Percentiles rank a stretch among this genome's conserved stretches.
phyloP scores from a whole-genome alignment of 2,113 vertebrate genomes.

The Scophthalmus maximus region DNA sequence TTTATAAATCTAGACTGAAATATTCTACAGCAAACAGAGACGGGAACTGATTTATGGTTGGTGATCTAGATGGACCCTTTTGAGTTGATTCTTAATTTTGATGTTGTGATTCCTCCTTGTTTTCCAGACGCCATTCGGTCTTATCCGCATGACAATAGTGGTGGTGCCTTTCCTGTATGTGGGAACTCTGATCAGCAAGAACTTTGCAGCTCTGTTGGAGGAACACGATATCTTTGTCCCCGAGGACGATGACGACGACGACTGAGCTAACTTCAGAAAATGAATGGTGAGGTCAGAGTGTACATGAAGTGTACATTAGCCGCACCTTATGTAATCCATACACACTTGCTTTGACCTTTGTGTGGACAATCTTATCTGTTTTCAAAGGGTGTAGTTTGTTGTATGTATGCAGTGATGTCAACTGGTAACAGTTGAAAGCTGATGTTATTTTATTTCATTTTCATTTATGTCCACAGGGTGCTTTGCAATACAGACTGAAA shows the following conservation, averaged over 20 bases:
- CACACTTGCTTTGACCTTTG: conserved; percentile 4
- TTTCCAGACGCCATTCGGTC: conserved; percentile 91
- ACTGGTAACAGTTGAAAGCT: too few relatives aligned
- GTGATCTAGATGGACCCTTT: not conserved
- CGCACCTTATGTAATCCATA: conserved; percentile 16
- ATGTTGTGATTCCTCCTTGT: conserved; percentile 6
- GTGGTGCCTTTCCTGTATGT: conserved; percentile 96
- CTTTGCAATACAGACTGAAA: conserved; percentile 52
- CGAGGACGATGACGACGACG: conserved; percentile 93
- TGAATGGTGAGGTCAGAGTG: conserved; percentile 24
- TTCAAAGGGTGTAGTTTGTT: conserved; percentile 8
- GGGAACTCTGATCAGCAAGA: conserved; percentile 94
- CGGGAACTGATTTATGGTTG: not conserved
- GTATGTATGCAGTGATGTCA: not conserved
- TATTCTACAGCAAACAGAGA: not conserved
- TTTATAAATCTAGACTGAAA: conserved; percentile 1
- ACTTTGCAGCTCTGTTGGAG: conserved; percentile 93
- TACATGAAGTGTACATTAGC: conserved; percentile 10
- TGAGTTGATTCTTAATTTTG: not conserved
- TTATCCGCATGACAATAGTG: conserved; percentile 89
- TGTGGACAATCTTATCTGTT: not conserved
- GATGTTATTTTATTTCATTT: not conserved
- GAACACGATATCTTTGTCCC: conserved; percentile 99
- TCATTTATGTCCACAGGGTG: conserved; percentile 53
- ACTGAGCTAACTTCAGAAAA: conserved; percentile 78